phyloP scores from a whole-genome alignment of 2,113 vertebrate species.

The Cinclus cinclus region DNA sequence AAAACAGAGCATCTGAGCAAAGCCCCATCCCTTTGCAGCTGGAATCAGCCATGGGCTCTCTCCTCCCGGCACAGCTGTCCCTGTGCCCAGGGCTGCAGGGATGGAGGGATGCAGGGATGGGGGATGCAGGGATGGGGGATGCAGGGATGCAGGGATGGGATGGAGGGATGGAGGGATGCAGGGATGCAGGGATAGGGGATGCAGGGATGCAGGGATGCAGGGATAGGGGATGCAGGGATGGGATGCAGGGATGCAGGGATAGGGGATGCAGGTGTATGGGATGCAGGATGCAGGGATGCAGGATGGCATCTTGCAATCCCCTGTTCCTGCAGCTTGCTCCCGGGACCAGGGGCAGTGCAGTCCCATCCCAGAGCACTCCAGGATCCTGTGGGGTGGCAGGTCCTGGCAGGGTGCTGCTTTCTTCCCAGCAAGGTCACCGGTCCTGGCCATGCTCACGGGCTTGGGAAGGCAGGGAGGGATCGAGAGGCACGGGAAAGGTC shows the following conservation, averaged over 20 bases:
- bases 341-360: background rate
- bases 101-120: too few species aligned
- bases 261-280: too few species aligned
- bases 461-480: background rate
- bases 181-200: too few species aligned
- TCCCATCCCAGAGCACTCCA: background rate
- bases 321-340: background rate
- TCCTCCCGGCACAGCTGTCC: fast-evolving
- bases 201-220: too few species aligned
- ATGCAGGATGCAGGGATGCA: background rate
- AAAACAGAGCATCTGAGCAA: background rate
- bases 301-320: fast-evolving
- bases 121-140: too few species aligned
- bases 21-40: background rate
- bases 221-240: too few species aligned
- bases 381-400: background rate
- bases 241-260: too few species aligned
- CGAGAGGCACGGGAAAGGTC: background rate
- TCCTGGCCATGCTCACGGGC: background rate
- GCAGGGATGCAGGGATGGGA: too few species aligned
- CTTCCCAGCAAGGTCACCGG: background rate
- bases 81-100: fast-evolving
- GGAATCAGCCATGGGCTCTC: background rate
- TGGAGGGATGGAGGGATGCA: too few species aligned
- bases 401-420: background rate